Evolutionary conservation across 2,797 vertebrate species (phyloP), one percentile per base, ranked within the genome.

Genomic region (Lepus townsendii): DNA sequence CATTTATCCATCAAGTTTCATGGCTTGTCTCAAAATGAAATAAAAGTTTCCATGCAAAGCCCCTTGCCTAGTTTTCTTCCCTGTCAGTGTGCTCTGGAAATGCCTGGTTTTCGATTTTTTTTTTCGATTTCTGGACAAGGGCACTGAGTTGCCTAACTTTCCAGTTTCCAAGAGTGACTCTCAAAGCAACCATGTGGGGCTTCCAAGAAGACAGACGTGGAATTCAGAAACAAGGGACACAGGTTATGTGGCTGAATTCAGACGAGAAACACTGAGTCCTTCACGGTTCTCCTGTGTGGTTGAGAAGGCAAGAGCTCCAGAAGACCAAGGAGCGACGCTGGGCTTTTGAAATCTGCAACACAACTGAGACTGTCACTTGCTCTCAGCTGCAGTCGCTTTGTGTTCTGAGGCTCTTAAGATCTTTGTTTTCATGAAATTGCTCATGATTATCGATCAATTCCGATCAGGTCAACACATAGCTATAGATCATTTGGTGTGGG

Each of bases 21-120:
- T 66, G 80, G 63, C 72, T 93, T 94, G 73, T 93, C n/a, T 77
- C 17, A 3, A 93, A 92, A 83, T 83, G 83, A 93, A 57, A 86
- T 82, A 87, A 94, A 83, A 63, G 79, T 95, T 52, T 77, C 38
- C 47, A 42, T 38, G 86, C 71, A 73, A 78, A 96, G 65, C 13
- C 63, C 73, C 65, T 92, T 17, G 9, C 13, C 82, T 52, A 73
- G 5, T 38, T 94, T 90, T 35, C 16, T 82, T 83, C 32, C 62
- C 73, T 93, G 24, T 90, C 89, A 79, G 10, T 72, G 0, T 65
- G 69, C 27, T 89, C 52, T 57, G 52, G 89, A 91, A 94, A 87
- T 88, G n/a, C 38, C 10, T 50, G 35, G 50, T 90, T 91, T 82
- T 42, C 16, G 91, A 42, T 93, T 91, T 73, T 32, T 93, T 72